Percentiles rank a stretch among this genome's conserved stretches.
phyloP scores from a whole-genome alignment of 2,797 vertebrate genomes.

The Thripadectes ignobilis region DNA sequence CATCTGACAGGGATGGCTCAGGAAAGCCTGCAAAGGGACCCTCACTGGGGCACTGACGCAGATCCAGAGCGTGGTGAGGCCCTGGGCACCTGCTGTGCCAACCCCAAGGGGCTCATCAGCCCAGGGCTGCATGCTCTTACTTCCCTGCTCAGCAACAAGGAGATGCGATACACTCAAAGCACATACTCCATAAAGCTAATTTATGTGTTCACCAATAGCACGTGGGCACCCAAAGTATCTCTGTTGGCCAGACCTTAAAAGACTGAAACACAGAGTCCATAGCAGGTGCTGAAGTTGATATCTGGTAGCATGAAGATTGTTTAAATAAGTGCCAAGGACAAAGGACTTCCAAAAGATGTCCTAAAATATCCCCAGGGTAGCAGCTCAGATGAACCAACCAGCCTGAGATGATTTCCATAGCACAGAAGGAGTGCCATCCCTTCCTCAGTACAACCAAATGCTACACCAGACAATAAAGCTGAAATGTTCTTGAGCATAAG shows the following conservation, averaged over 20 bases:
- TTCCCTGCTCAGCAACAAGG: neutral
- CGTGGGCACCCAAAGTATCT: neutral
- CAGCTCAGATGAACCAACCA: neutral
- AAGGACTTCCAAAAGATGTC: neutral
- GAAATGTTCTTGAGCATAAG: neutral
- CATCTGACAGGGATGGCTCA: neutral
- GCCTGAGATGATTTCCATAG: neutral
- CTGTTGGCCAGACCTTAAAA: neutral
- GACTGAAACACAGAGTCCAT: neutral
- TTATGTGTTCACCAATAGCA: neutral
- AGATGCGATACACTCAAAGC: neutral
- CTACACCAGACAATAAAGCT: neutral
- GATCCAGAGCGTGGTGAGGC: neutral
- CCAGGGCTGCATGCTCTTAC: neutral
- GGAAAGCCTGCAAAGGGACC: neutral
- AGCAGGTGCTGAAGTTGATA: neutral
- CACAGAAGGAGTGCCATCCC: fast-evolving
- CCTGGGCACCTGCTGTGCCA: neutral
- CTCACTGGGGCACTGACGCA: fast-evolving
- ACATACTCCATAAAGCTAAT: neutral
- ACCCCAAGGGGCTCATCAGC: neutral
- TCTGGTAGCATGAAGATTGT: neutral
- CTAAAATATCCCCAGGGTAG: neutral
- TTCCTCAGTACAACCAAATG: neutral
- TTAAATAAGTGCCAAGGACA: neutral